Evolutionary conservation across 2,797 vertebrate species (phyloP).

Genomic region (Falco columbarius): DNA sequence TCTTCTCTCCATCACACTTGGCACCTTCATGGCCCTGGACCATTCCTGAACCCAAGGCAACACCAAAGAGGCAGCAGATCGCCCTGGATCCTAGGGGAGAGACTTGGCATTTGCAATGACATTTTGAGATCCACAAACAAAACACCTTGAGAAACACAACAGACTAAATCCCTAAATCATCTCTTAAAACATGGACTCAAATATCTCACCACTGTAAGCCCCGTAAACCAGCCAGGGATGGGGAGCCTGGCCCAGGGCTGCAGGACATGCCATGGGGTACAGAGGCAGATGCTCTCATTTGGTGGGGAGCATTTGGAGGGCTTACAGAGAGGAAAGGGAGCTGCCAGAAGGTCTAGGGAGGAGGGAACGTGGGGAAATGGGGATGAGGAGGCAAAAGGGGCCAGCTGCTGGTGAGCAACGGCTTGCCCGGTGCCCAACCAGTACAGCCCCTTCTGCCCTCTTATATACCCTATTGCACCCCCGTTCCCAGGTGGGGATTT

Average conservation of each 20-base stretch:
- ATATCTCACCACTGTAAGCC: not conserved
- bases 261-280: not conserved
- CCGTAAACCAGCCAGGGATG: no score
- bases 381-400: not conserved
- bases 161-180: not conserved
- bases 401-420: accelerated
- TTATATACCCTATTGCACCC: no score
- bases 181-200: not conserved
- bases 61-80: accelerated
- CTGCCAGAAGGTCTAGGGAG: not conserved
- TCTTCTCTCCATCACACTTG: not conserved
- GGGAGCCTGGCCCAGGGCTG: not conserved
- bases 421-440: not conserved
- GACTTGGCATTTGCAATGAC: not conserved
- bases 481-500: not conserved
- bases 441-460: not conserved
- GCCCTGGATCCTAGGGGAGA: no score
- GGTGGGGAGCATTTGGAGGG: no score
- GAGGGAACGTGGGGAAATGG: not conserved
- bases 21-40: not conserved
- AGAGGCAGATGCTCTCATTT: not conserved
- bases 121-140: not conserved
- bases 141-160: not conserved
- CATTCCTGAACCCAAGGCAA: not conserved
- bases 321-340: no score